Evolutionary conservation across 2,797 vertebrate genomes (phyloP).

Genomic region (Siniperca undulata): DNA sequence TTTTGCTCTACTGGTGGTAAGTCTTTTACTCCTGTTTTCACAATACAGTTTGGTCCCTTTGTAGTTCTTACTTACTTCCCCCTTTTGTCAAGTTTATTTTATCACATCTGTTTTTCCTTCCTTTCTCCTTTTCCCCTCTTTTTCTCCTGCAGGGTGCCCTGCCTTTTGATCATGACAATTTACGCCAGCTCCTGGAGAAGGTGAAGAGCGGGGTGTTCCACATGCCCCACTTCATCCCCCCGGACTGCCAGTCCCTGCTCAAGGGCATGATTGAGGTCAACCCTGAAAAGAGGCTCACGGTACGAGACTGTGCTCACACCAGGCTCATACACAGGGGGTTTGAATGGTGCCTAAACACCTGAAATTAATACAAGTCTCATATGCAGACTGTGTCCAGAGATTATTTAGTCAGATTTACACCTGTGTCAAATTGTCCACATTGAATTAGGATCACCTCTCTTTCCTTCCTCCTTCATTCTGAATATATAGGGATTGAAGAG

Average conservation of each 20-base stretch:
- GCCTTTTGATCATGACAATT: conserved; percentile 94
- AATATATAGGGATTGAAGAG: neutral
- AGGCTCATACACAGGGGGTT: neutral
- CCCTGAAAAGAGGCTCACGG: conserved; percentile 93
- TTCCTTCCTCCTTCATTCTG: neutral
- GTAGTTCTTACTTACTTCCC: neutral
- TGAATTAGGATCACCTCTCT: neutral
- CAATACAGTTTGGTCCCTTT: neutral
- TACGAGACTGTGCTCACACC: conserved; percentile 69
- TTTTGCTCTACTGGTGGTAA: conserved; percentile 94
- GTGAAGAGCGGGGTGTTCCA: conserved; percentile 95
- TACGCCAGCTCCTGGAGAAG: conserved; percentile 95
- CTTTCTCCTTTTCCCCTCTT: neutral
- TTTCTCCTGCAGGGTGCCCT: conserved; percentile 87
- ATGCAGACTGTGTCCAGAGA: neutral
- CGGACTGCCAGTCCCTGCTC: conserved; percentile 92
- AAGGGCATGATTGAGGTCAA: conserved; percentile 95
- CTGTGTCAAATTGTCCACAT: neutral
- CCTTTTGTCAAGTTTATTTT: neutral
- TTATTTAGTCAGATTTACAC: neutral
- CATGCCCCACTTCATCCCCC: conserved; percentile 95
- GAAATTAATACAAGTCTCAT: neutral
- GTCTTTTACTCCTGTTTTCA: conserved; percentile 46
- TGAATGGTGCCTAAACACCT: neutral
- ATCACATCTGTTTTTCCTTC: neutral